phyloP scores from a whole-genome alignment of 2,888 invertebrate species.

The Lasioglossum villosulum region DNA sequence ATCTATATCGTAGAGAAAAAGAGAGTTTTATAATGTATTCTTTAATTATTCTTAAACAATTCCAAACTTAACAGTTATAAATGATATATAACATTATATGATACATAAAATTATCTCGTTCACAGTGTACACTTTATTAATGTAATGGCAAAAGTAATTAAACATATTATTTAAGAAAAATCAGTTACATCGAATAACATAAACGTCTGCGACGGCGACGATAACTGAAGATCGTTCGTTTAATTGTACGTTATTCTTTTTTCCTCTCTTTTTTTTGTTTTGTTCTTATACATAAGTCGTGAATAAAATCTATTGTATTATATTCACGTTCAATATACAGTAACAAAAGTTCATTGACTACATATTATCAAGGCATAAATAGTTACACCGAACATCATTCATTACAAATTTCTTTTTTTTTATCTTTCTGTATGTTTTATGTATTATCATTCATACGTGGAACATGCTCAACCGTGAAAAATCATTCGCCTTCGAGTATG shows the following conservation, averaged over 20 bases:
- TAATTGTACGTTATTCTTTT: constrained; percentile 5
- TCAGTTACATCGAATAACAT: constrained; percentile 44
- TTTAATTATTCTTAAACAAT: constrained; percentile 43
- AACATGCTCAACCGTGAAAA: constrained; percentile 42
- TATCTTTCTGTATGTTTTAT: constrained; percentile 22
- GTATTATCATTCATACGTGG: constrained; percentile 50
- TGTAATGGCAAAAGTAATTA: constrained; percentile 46
- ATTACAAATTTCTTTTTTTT: constrained; percentile 44
- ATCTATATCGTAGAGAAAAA: constrained; percentile 4
- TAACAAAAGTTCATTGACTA: constrained; percentile 52
- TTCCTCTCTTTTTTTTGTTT: neutral
- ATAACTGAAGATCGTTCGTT: constrained; percentile 27
- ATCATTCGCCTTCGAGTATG: constrained; percentile 50
- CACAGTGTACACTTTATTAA: constrained; percentile 61
- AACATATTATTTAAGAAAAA: constrained; percentile 43
- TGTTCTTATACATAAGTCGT: constrained; percentile 35
- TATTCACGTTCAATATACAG: constrained; percentile 37
- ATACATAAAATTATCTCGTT: constrained; percentile 47
- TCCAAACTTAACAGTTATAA: constrained; percentile 49
- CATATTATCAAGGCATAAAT: constrained; percentile 60
- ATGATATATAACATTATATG: constrained; percentile 44
- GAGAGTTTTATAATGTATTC: constrained; percentile 8
- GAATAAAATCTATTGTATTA: constrained; percentile 48
- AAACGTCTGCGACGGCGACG: constrained; percentile 31
- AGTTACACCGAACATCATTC: constrained; percentile 49